A percentile compares a stretch with the other conserved stretches of the same genome.
Conservation (phyloP, 2,113 vertebrate species). For the Ctenodactylus gundi region DNA sequence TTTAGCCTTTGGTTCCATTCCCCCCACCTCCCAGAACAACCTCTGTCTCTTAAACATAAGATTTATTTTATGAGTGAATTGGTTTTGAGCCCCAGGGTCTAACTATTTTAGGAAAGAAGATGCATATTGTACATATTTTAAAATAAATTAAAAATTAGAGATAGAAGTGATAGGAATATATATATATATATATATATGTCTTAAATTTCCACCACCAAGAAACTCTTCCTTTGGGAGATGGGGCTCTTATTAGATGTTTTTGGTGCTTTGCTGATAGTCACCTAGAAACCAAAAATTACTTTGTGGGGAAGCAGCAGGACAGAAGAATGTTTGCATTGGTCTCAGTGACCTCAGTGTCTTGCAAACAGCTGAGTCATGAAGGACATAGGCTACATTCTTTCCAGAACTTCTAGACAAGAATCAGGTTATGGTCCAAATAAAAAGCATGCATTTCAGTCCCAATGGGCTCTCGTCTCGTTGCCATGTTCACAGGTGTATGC, state of each 20-base stretch:
- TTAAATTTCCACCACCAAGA: constrained; percentile 15
- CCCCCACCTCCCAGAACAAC: neutral
- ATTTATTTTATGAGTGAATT: constrained; percentile 26
- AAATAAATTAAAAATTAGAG: neutral
- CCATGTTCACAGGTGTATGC: neutral
- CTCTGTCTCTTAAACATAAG: neutral
- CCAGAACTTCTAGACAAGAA: constrained; percentile 5
- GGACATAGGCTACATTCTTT: neutral
- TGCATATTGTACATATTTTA: neutral
- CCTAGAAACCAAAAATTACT: constrained; percentile 51
- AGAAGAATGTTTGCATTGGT: constrained; percentile 28
- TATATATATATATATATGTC: too few relatives aligned
- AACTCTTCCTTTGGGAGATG: neutral
- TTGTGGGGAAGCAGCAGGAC: neutral
- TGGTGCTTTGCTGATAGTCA: neutral
- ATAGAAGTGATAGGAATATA: neutral
- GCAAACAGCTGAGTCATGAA: neutral
- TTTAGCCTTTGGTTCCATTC: neutral
- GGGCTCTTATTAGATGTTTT: constrained; percentile 23
- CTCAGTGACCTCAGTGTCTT: constrained; percentile 10
- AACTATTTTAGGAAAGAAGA: neutral
- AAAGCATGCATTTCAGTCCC: neutral
- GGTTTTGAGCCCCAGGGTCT: neutral
- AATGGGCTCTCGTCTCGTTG: neutral
- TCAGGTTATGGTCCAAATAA: neutral